phyloP scores from a whole-genome alignment of 2,888 invertebrate genomes.

The Laothoe populi region DNA sequence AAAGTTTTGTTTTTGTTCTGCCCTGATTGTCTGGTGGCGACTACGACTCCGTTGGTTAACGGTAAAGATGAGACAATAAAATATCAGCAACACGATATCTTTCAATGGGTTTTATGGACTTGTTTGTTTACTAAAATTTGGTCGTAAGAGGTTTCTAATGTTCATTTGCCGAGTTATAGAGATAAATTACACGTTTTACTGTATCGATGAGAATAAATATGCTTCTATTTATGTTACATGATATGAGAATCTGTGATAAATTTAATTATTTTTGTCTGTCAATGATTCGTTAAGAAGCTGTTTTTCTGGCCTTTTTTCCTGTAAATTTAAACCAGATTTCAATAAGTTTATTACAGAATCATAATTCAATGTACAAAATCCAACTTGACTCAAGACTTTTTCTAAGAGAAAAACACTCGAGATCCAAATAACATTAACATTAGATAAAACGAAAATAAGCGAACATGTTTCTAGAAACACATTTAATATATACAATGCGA shows the following conservation, averaged over 20 bases:
- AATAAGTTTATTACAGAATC: background rate
- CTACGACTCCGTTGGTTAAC: constrained; percentile 56
- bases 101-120: constrained; percentile 37
- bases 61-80: constrained; percentile 62
- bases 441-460: constrained; percentile 5
- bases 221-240: background rate
- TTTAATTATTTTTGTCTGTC: too few species aligned
- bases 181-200: constrained; percentile 9
- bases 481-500: constrained; percentile 8
- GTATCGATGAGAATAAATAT: constrained; percentile 4
- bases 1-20: constrained; percentile 67
- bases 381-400: background rate
- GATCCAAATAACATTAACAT: background rate
- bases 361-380: background rate
- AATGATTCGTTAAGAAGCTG: background rate
- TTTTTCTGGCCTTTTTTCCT: too few species aligned
- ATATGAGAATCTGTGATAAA: background rate
- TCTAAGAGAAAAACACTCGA: background rate
- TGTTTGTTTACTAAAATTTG: constrained; percentile 24
- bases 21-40: constrained; percentile 64
- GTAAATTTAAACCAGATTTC: background rate
- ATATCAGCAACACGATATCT: constrained; percentile 52
- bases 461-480: constrained; percentile 6
- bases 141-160: background rate
- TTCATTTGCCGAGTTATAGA: background rate